Evolutionary conservation across 2,113 vertebrate genomes (phyloP).

Genomic region (human): GRCh38 chr2:217539501-217540000

Average conservation of each 20-base stretch:
- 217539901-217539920: too few species aligned
- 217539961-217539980: too few species aligned
- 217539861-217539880: too few species aligned
- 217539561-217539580: not conserved
- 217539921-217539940: too few species aligned
- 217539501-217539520: not conserved
- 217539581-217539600: not conserved
- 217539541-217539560: not conserved
- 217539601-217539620: not conserved
- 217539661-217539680: not conserved
- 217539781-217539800: not conserved
- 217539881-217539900: too few species aligned
- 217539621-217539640: not conserved
- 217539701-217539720: not conserved
- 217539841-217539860: too few species aligned
- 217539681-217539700: not conserved
- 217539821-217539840: too few species aligned
- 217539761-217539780: not conserved
- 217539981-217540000: too few species aligned
- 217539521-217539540: not conserved
- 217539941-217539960: too few species aligned
- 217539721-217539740: not conserved
- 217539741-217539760: not conserved
- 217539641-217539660: not conserved
- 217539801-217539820: fast-evolving